Evolutionary conservation across 2,888 invertebrate genomes (phyloP).

Genomic region (Lepidocyrtoides sp.): DNA sequence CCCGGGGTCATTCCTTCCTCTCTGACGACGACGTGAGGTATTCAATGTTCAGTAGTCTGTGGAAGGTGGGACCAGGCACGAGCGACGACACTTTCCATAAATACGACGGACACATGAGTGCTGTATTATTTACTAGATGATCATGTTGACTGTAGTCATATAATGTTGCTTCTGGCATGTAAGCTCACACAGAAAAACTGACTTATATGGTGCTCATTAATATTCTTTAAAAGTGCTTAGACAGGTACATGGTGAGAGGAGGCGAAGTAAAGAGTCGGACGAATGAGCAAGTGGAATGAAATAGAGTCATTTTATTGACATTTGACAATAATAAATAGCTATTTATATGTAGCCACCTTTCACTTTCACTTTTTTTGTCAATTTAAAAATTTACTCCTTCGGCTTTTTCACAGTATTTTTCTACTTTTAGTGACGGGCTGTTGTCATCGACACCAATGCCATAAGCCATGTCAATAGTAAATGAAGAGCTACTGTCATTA

Average conservation of each 20-base stretch:
- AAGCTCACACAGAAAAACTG: conserved; percentile 17
- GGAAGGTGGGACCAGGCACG: neutral
- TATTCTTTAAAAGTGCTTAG: conserved; percentile 29
- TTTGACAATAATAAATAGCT: conserved; percentile 29
- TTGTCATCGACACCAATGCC: conserved; percentile 22
- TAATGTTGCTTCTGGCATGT: conserved; percentile 1
- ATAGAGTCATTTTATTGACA: conserved; percentile 37
- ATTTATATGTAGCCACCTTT: conserved; percentile 49
- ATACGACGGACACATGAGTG: conserved; percentile 11
- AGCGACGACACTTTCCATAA: conserved; percentile 30
- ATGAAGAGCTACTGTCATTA: neutral
- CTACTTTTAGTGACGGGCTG: neutral
- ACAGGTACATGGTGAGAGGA: neutral
- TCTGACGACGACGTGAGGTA: neutral
- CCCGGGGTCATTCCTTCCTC: conserved; percentile 16
- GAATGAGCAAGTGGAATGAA: neutral
- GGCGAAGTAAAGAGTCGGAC: conserved; percentile 50
- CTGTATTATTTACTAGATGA: neutral
- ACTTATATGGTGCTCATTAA: conserved; percentile 77
- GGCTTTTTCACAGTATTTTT: conserved; percentile 6
- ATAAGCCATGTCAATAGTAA: neutral
- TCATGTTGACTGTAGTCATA: neutral
- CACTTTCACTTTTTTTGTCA: conserved; percentile 72
- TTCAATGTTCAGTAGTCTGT: neutral
- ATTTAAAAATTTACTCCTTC: conserved; percentile 18